Evolutionary conservation across 2,797 vertebrate genomes (phyloP), one percentile per base, ranked within the genome.

Genomic region (Ispidina lecontei): DNA sequence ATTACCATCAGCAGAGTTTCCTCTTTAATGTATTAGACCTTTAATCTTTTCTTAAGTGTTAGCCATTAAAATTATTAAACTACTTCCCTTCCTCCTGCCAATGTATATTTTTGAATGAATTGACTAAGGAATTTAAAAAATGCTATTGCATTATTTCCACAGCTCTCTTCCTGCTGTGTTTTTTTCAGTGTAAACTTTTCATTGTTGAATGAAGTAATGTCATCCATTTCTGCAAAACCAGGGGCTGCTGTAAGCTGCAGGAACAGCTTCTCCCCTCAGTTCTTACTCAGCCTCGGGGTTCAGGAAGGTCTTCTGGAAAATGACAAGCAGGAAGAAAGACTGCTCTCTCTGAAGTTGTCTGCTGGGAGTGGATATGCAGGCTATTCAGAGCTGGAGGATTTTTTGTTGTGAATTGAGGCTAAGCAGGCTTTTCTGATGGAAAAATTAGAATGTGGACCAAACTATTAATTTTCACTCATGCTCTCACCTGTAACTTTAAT

Each of bases 51-150:
- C 84, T 93, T 95, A 96, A 96, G 81, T 81, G 75, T 91, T 91
- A 83, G 60, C 90, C 90, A 94, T 96, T 95, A 95, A 95, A 95
- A 96, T 91, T 94, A 97, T 95, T 94, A 94, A 96, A 96, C 79
- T 91, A 67, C 76, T 79, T 92, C 64, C 64, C 86, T 69, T 93
- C 86, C 64, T 89, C 73, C 83, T 93, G 85, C 93, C 95, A 94
- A 76, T 72, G 49, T 84, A 16, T 91, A 86, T 90, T 86, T 87
- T 96, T 91, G 70, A 95, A 84, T 79, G 56, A 85, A 94, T 81
- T 68, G 65, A 84, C 76, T 4, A 3, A 71, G 60, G 16, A 79
- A 79, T 94, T 91, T 88, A 2, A 67, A 93, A 95, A 92, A 90
- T 39, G 31, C 82, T 91, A 49, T 58, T 70, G 72, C 28, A 15